phyloP scores from a whole-genome alignment of 2,888 invertebrate species.

The Erpobdella octoculata region DNA sequence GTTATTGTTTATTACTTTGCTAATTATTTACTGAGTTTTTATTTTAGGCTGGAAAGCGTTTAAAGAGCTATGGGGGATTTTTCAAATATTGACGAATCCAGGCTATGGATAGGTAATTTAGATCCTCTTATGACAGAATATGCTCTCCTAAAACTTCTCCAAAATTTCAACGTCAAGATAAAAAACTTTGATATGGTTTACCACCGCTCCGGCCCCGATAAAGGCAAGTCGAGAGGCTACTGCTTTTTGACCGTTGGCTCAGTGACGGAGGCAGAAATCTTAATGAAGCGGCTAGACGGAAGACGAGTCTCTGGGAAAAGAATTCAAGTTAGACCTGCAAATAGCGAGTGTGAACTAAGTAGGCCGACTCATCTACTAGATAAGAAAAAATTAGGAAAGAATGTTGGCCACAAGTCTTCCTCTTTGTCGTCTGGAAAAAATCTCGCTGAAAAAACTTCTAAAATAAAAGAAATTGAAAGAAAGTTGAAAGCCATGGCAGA shows the following conservation, averaged over 20 bases:
- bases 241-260: conserved; percentile 75
- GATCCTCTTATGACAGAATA: conserved; percentile 87
- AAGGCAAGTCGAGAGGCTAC: conserved; percentile 82
- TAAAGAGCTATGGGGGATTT: no score
- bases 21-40: no score
- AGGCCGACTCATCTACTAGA: no score
- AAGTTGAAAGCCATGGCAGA: no score
- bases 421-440: no score
- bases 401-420: no score
- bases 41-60: no score
- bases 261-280: conserved; percentile 43
- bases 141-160: conserved; percentile 89
- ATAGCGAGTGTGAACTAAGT: neutral
- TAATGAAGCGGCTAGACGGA: conserved; percentile 42
- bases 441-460: no score
- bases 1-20: no score
- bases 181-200: conserved; percentile 92
- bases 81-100: conserved; percentile 55
- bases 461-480: no score
- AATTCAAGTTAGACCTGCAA: conserved; percentile 2
- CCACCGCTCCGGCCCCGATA: conserved; percentile 78
- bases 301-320: conserved; percentile 27
- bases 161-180: conserved; percentile 76
- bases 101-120: conserved; percentile 85
- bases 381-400: no score